These are phyloP conservation scores for Chrysolina oricalcia DNA, from an alignment of 2,888 invertebrate genomes.

Conservation along the genomic window DNA sequence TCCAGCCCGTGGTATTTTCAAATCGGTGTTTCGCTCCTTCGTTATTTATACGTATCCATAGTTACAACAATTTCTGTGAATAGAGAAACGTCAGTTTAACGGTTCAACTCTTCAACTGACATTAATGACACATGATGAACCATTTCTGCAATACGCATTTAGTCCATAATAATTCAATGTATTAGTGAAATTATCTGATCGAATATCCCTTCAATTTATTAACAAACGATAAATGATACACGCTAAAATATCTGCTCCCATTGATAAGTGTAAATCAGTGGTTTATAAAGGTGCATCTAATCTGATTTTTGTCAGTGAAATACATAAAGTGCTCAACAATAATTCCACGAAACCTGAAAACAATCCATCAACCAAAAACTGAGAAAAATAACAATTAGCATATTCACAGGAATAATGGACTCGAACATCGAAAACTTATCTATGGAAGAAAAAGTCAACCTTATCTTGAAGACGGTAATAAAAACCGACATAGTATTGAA, in stretches of 20 bases:
- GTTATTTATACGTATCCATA: too few species aligned
- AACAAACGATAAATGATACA: too few species aligned
- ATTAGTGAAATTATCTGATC: too few species aligned
- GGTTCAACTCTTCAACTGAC: too few species aligned
- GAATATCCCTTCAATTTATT: too few species aligned
- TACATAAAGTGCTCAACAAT: neutral
- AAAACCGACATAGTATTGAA: constrained; percentile 3
- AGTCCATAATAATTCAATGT: too few species aligned
- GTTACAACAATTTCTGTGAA: too few species aligned
- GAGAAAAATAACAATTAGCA: neutral
- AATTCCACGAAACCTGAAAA: neutral
- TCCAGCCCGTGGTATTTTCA: too few species aligned
- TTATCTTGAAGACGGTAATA: constrained; percentile 13
- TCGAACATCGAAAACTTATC: neutral
- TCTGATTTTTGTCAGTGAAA: neutral
- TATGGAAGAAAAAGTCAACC: constrained; percentile 4
- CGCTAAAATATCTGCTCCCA: neutral
- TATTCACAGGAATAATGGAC: neutral
- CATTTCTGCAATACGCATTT: too few species aligned
- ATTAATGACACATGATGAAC: too few species aligned
- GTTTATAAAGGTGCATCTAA: neutral
- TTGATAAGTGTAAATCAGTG: neutral
- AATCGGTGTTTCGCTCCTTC: too few species aligned
- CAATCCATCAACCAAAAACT: constrained; percentile 4
- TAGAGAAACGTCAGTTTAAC: too few species aligned